phyloP scores from a whole-genome alignment of 35 echinoderm and acorn worm genomes.

The Acanthaster planci region DNA sequence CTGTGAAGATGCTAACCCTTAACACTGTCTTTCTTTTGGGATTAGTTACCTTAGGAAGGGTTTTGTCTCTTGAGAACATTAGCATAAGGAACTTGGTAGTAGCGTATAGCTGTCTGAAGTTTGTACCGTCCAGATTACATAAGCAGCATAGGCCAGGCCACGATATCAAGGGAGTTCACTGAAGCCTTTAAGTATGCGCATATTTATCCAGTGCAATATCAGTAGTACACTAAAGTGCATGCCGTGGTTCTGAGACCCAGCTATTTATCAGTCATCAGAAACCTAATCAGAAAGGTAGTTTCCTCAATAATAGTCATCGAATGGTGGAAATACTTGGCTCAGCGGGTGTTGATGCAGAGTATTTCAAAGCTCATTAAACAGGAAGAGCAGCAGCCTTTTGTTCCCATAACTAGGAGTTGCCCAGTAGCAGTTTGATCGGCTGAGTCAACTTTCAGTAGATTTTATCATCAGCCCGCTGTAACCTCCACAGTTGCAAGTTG shows the following conservation, averaged over 20 bases:
- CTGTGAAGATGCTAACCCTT: background rate
- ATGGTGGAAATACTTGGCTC: no score
- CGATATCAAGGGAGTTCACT: background rate
- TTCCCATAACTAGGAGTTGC: no score
- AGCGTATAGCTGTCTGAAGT: background rate
- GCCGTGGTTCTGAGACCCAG: background rate
- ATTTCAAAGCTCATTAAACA: no score
- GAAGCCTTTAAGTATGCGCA: constrained; percentile 21
- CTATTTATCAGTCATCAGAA: constrained; percentile 44
- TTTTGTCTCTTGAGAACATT: background rate
- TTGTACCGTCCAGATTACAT: background rate
- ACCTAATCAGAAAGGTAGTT: no score
- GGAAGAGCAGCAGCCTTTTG: no score
- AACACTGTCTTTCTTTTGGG: background rate
- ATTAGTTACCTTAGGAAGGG: background rate
- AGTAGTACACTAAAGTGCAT: background rate
- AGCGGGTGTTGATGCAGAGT: no score
- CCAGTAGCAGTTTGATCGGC: no score
- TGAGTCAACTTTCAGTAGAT: no score
- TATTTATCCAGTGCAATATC: constrained; percentile 11
- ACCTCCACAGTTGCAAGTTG: no score
- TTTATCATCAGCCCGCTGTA: no score
- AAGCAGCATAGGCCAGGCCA: constrained; percentile 10
- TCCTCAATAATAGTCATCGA: no score
- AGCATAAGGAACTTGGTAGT: background rate